Evolutionary conservation across 2,888 invertebrate species (phyloP), one percentile per base, ranked within the genome.

Genomic region (Acanthosepion pharaonis): DNA sequence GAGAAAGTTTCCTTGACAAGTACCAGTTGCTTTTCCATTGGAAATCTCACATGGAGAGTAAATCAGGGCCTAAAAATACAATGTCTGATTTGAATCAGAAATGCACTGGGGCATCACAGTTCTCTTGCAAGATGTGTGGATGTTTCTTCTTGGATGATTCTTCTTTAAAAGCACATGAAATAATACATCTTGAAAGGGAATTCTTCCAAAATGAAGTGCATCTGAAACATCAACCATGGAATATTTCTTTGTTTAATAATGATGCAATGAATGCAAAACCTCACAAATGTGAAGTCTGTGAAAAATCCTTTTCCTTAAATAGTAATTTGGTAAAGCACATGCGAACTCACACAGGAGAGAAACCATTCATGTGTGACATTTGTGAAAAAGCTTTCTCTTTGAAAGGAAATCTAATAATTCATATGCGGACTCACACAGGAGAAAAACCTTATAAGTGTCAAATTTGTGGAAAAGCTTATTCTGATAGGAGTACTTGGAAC

Each of bases 241-340:
- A 78, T n/a, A 78, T 78, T 11, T n/a, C 78, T 11, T 15, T 78
- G n/a, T 11, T 78, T n/a, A 33, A 33, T 9, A 78, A 64, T 9
- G 28, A 78, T 18, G 18, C n/a, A n/a, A n/a, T 78, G n/a, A 78
- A 53, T 28, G 48, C 6, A 20, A 92, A 92, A 51, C 33, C 15
- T 48, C 28, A 92, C 92, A 92, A 92, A 20, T 92, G 92, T n/a
- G 94, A 94, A 94, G n/a, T 64, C 9, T 94, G 94, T 94, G 94
- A 59, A 25, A 94, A 94, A 64, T 15, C 55, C 25, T 94, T 94
- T 55, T 64, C 42, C 23, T 23, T 53, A 48, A 64, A 64, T 11
- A 94, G 42, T 59, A 55, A 94, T 64, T 64, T 94, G 33, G 18
- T 33, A 15, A 94, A 48, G 42, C 94, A 94, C 1, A 59, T 64